Conservation (phyloP, 2,888 invertebrate species). For the Ophion costatus region DNA sequence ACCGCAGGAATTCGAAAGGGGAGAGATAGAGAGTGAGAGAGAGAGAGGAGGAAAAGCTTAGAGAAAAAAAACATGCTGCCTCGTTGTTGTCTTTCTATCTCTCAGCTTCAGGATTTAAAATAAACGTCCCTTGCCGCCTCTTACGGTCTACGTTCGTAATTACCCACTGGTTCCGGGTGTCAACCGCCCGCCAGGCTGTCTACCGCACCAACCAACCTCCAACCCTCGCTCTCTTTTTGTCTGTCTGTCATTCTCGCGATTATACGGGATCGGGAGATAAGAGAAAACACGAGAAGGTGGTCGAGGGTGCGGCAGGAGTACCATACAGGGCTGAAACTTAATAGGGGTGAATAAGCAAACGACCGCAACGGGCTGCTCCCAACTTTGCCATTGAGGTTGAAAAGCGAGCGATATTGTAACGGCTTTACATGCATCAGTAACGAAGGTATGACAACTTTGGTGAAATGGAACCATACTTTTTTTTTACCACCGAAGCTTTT, state of each 20-base stretch:
- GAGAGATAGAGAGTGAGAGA: conserved; percentile 15
- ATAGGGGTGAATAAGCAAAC: conserved; percentile 39
- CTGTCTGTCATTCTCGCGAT: not conserved
- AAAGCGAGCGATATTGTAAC: conserved; percentile 40
- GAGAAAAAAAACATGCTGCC: conserved; percentile 22
- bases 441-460: not conserved
- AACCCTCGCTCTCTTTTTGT: conserved; percentile 6
- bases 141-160: conserved; percentile 44
- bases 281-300: conserved; percentile 29
- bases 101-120: conserved; percentile 20
- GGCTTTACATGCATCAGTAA: not conserved
- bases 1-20: conserved; percentile 20
- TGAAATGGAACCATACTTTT: not conserved
- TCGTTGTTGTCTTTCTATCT: conserved; percentile 39
- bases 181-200: conserved; percentile 23
- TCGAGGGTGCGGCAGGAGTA: conserved; percentile 20
- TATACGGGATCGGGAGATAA: conserved; percentile 41
- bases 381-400: conserved; percentile 42
- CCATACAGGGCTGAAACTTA: conserved; percentile 14
- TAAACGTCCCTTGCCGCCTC: conserved; percentile 14
- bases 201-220: not conserved
- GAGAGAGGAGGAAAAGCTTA: not conserved
- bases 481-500: not conserved
- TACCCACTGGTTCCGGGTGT: conserved; percentile 55
- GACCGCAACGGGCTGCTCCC: conserved; percentile 26